Conservation (phyloP, 2,888 invertebrate species). For the Drosophila prostipennis region DNA sequence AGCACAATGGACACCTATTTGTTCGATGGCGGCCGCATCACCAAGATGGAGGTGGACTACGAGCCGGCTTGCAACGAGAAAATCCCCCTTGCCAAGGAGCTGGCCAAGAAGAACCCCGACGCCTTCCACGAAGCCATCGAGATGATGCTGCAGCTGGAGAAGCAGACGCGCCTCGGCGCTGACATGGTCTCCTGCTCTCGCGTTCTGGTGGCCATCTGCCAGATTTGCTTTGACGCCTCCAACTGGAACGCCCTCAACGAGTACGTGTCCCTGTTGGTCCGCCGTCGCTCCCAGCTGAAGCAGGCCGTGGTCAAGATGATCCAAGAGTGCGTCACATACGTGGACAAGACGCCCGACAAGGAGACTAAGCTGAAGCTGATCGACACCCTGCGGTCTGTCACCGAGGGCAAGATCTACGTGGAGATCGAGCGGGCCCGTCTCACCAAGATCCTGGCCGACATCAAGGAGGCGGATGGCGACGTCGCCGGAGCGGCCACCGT, state of each 20-base stretch:
- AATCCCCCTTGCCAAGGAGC: slow-evolving; percentile 94
- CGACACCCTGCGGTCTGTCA: slow-evolving; percentile 96
- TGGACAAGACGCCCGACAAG: slow-evolving; percentile 95
- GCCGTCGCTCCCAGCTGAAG: slow-evolving; percentile 97
- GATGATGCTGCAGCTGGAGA: slow-evolving; percentile 95
- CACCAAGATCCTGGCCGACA: slow-evolving; percentile 94
- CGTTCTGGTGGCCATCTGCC: slow-evolving; percentile 96
- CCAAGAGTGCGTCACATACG: slow-evolving; percentile 96
- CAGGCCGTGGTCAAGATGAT: slow-evolving; percentile 98
- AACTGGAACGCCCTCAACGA: slow-evolving; percentile 98
- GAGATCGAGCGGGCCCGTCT: slow-evolving; percentile 98
- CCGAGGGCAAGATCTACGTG: slow-evolving; percentile 99
- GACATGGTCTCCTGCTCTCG: slow-evolving; percentile 98
- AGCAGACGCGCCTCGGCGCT: slow-evolving; percentile 96
- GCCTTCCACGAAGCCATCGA: slow-evolving; percentile 97
- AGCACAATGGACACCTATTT: slow-evolving; percentile 82
- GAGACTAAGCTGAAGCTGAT: slow-evolving; percentile 96
- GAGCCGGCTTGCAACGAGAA: slow-evolving; percentile 96
- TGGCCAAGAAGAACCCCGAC: slow-evolving; percentile 93
- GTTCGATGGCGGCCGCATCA: slow-evolving; percentile 87
- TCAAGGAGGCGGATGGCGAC: slow-evolving; percentile 93
- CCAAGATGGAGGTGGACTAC: slow-evolving; percentile 98
- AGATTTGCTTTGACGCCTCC: slow-evolving; percentile 94
- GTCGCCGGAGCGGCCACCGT: slow-evolving; percentile 95
- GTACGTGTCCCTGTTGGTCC: slow-evolving; percentile 94